Conservation (phyloP, 53 echinoderm and acorn worm species). For the Holothuria scabra region DNA sequence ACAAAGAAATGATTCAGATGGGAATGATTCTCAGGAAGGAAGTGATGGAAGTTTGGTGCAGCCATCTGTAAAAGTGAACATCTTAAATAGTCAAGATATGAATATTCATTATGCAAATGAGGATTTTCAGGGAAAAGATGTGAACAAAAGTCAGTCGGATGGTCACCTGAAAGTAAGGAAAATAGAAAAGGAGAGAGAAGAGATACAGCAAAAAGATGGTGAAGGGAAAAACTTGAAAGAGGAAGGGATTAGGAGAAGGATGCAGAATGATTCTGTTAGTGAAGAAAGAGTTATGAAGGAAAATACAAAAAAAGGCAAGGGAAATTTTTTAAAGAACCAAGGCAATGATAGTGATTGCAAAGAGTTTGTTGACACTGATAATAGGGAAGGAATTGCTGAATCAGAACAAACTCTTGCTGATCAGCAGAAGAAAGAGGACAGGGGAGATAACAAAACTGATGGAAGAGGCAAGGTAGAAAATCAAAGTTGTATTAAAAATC, state of each 20-base stretch:
- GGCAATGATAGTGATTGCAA: too few relatives aligned
- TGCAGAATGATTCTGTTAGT: slow-evolving; percentile 15
- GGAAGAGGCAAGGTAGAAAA: too few relatives aligned
- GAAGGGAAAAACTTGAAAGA: slow-evolving; percentile 43
- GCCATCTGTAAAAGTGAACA: slow-evolving; percentile 14
- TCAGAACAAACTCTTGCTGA: too few relatives aligned
- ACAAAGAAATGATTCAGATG: not conserved
- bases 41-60: not conserved
- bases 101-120: slow-evolving; percentile 3
- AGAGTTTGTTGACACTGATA: too few relatives aligned
- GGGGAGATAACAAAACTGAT: too few relatives aligned
- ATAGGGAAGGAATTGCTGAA: too few relatives aligned
- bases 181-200: not conserved
- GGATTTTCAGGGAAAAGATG: not conserved
- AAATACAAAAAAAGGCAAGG: too few relatives aligned
- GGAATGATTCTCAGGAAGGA: not conserved
- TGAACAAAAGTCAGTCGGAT: not conserved
- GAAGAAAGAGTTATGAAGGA: too few relatives aligned
- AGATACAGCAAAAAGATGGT: slow-evolving; percentile 48
- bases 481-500: too few relatives aligned
- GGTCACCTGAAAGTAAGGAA: not conserved
- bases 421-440: too few relatives aligned
- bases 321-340: too few relatives aligned
- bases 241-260: slow-evolving; percentile 48
- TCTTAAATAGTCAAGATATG: not conserved